Evolutionary conservation across 2,797 vertebrate genomes (phyloP).

Genomic region (Dryobates pubescens): DNA sequence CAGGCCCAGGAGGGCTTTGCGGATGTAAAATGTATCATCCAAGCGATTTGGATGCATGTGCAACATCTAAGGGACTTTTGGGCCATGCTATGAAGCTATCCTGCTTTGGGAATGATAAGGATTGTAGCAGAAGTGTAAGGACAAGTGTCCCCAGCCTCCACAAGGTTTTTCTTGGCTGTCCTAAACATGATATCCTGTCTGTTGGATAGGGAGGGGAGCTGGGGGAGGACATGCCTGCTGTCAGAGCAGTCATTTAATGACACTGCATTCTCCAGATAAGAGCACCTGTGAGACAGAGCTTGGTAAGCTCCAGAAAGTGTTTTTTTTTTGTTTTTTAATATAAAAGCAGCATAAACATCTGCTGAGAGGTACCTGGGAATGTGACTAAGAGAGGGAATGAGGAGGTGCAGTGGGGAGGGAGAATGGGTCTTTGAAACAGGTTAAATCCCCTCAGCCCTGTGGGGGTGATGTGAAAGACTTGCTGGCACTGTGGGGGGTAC

Average conservation of each 20-base stretch:
- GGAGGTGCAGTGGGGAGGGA: neutral
- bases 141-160: neutral
- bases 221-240: neutral
- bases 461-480: neutral
- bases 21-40: neutral
- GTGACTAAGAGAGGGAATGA: neutral
- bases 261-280: neutral
- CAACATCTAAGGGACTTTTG: neutral
- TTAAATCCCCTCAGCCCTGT: neutral
- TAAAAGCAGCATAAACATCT: conserved; percentile 39
- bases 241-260: neutral
- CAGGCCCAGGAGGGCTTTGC: neutral
- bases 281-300: neutral
- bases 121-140: neutral
- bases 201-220: neutral
- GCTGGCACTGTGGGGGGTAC: neutral
- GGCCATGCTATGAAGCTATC: neutral
- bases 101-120: neutral
- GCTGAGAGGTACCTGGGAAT: conserved; percentile 9
- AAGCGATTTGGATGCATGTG: neutral
- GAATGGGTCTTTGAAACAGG: neutral
- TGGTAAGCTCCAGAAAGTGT: neutral
- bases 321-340: neutral
- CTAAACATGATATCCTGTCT: neutral
- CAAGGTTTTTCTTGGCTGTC: neutral